phyloP scores from a whole-genome alignment of 2,888 invertebrate genomes.

The Ophion obscuratus region DNA sequence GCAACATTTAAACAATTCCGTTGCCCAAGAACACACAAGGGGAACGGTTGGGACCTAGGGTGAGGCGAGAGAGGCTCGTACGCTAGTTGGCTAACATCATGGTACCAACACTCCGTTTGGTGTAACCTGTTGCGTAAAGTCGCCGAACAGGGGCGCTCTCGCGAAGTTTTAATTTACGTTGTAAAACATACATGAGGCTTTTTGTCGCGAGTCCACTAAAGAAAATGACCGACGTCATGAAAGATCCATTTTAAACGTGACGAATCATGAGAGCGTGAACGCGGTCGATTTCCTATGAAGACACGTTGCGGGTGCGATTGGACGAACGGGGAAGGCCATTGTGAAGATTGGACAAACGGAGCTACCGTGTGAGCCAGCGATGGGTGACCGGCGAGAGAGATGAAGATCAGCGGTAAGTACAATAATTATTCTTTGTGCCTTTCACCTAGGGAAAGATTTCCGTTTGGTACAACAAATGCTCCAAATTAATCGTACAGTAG shows the following conservation, averaged over 20 bases:
- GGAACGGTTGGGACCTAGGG: slow-evolving; percentile 10
- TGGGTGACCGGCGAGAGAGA: background rate
- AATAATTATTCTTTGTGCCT: background rate
- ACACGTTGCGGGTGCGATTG: background rate
- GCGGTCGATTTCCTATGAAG: background rate
- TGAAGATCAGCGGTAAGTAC: background rate
- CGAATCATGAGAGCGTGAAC: background rate
- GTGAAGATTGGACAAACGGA: background rate
- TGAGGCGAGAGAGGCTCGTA: slow-evolving; percentile 16
- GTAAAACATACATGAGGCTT: slow-evolving; percentile 52
- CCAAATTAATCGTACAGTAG: no score
- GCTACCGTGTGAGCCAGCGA: background rate
- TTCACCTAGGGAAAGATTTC: background rate
- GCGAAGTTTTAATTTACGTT: slow-evolving; percentile 56
- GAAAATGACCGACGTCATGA: background rate
- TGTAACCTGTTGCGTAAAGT: slow-evolving; percentile 66
- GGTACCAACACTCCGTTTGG: slow-evolving; percentile 45
- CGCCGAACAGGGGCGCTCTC: slow-evolving; percentile 51
- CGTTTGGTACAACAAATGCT: no score
- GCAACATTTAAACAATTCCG: slow-evolving; percentile 79
- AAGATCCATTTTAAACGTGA: background rate
- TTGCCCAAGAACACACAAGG: slow-evolving; percentile 69
- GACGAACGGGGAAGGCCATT: background rate
- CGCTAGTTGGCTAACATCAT: slow-evolving; percentile 36
- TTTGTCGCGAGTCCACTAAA: background rate